Percentiles rank a stretch among this genome's conserved stretches.
phyloP scores from a whole-genome alignment of 2,113 vertebrate species.

The Oryctolagus cuniculus region mOryCun1.1 NC_091452.1:3290501-3291000 shows the following conservation, averaged over 20 bases:
- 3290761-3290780: constrained; percentile 71
- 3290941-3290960: fast-evolving
- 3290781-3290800: constrained; percentile 73
- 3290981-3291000: neutral
- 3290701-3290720: constrained; percentile 69
- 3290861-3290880: constrained; percentile 69
- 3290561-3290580: fast-evolving
- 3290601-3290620: neutral
- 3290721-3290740: constrained; percentile 75
- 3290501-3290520: fast-evolving
- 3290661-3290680: neutral
- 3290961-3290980: neutral
- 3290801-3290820: constrained; percentile 74
- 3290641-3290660: neutral
- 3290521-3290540: fast-evolving
- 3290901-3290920: constrained; percentile 30
- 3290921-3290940: neutral
- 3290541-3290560: neutral
- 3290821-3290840: constrained; percentile 73
- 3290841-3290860: constrained; percentile 71
- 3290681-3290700: constrained; percentile 41
- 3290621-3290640: fast-evolving
- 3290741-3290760: constrained; percentile 81
- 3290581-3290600: fast-evolving
- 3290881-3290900: constrained; percentile 55